Conservation (phyloP, 2,113 vertebrate species). For the Rhizomys pruinosus region DNA sequence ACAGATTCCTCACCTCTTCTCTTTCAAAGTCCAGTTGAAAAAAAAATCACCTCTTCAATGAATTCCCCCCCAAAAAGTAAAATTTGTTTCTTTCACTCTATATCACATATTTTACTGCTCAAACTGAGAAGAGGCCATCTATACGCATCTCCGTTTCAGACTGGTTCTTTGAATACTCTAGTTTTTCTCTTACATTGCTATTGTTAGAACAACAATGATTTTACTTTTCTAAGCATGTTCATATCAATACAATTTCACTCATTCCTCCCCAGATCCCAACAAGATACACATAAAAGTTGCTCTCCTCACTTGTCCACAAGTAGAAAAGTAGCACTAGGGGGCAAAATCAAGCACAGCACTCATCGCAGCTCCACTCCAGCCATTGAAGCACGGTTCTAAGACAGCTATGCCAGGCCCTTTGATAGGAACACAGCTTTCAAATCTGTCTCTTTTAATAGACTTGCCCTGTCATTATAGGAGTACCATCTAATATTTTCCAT, state of each 20-base stretch:
- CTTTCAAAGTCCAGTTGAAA: not conserved
- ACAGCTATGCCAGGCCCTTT: not conserved
- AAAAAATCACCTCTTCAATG: not conserved
- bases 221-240: not conserved
- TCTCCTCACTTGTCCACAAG: not conserved
- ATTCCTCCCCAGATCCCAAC: not conserved
- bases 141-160: not conserved
- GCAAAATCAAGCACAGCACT: not conserved
- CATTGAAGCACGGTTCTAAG: not conserved
- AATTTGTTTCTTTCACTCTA: not conserved
- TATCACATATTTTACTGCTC: not conserved
- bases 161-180: not conserved
- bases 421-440: not conserved
- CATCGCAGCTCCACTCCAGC: not conserved
- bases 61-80: not conserved
- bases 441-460: slow-evolving; percentile 39
- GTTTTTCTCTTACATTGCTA: not conserved
- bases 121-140: not conserved
- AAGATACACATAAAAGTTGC: not conserved
- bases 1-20: not conserved
- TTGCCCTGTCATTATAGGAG: not conserved
- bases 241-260: not conserved
- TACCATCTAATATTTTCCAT: not conserved
- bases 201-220: not conserved
- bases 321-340: not conserved